Evolutionary conservation across 2,888 invertebrate genomes (phyloP), one percentile per base, ranked within the genome.

Genomic region (Mylabris sibirica): DNA sequence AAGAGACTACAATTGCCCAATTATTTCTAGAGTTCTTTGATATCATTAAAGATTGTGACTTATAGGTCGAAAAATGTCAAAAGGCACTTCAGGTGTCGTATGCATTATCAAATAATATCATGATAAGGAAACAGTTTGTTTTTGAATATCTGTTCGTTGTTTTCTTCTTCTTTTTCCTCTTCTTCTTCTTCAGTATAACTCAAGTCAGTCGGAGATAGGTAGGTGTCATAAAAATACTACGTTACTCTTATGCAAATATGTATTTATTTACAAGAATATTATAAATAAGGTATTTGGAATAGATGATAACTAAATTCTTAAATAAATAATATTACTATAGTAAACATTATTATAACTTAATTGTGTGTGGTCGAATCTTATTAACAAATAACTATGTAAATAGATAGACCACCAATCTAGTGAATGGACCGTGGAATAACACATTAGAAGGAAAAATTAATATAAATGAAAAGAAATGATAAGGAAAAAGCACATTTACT

Each of bases 341-440:
- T 24, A 17, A 17, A 44, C 44, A 44, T 17, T 44, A 44, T 44
- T 44, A 20, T 49, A 22, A 11, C 9, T 49, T 49, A 20, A 20
- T 49, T 49, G 49, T 24, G 57, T 57, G 57, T 57, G 57, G 57
- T 57, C 57, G 57, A 57, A 57, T 57, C 24, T 53, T 53, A 20
- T 53, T 22, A 53, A 53, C 20, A 53, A 20, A 53, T 53, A 22
- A 53, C 49, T 22, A 24, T 12, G 20, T 57, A 57, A 57, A 22
- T 24, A 14, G 24, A 57, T 3, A 57, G 57, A 57, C 57, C 57
- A 57, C 57, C 57, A 57, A 24, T 57, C 22, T 24, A 57, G 57
- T 24, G 12, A 57, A 22, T 57, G 57, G 5, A 57, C 22, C 8
- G 57, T 57, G 12, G 9, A 57, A 22, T 24, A 9, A 17, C n/a